Percentiles rank a stretch among this genome's conserved stretches.
phyloP scores from a whole-genome alignment of 2,113 vertebrate species.

The Neolamprologus falcicula region DNA sequence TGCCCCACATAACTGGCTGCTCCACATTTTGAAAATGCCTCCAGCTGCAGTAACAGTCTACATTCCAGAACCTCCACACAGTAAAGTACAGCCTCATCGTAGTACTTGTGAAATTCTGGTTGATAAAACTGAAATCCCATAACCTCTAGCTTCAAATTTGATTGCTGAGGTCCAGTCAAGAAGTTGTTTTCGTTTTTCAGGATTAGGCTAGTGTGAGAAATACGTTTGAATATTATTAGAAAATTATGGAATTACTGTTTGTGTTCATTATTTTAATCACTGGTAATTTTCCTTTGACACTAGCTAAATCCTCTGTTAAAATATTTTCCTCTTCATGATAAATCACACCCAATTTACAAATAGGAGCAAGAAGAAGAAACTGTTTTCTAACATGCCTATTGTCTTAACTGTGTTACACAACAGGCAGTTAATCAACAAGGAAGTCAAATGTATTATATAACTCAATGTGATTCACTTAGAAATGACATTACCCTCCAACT shows the following conservation, averaged over 20 bases:
- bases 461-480: not conserved
- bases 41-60: not conserved
- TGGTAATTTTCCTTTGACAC: not conserved
- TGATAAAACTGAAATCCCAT: not conserved
- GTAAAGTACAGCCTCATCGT: not conserved
- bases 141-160: not conserved
- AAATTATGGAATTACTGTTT: not conserved
- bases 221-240: not conserved
- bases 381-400: not conserved
- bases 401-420: not conserved
- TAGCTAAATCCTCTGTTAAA: not conserved
- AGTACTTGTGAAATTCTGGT: not conserved
- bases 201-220: not conserved
- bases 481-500: not conserved
- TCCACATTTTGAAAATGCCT: not conserved
- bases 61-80: not conserved
- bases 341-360: not conserved
- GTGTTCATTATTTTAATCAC: not conserved
- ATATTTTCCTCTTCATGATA: not conserved
- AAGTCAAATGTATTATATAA: not conserved
- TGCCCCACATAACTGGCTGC: not conserved
- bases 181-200: not conserved
- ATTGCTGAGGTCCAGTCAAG: not conserved
- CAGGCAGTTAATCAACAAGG: not conserved
- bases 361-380: not conserved